Evolutionary conservation across 1,140 invertebrate species (phyloP).

Genomic region (Bombus waltoni): DNA sequence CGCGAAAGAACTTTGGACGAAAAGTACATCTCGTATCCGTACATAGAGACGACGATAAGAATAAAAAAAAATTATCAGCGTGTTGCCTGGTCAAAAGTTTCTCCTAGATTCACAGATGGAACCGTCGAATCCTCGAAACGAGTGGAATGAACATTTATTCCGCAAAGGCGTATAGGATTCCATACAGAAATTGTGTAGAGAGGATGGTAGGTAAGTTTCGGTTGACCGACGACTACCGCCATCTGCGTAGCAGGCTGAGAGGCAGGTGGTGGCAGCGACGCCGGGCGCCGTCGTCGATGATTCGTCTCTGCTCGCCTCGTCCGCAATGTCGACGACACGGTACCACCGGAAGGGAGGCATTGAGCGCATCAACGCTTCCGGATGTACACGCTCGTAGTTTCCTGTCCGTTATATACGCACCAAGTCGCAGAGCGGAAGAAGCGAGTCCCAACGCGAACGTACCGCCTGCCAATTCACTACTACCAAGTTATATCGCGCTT

Average conservation of each 20-base stretch:
- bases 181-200: not conserved
- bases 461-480: not conserved
- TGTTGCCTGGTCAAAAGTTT: too few relatives aligned
- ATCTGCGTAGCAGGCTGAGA: constrained; percentile 26
- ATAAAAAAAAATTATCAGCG: too few relatives aligned
- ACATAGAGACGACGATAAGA: too few relatives aligned
- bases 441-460: not conserved
- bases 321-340: constrained; percentile 21
- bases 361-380: constrained; percentile 69
- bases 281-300: constrained; percentile 24
- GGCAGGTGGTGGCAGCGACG: not conserved
- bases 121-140: too few relatives aligned
- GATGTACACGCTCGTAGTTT: constrained; percentile 61
- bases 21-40: not conserved
- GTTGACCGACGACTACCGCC: constrained; percentile 38
- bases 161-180: too few relatives aligned
- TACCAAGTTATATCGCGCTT: not conserved
- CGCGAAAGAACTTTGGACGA: fast-evolving
- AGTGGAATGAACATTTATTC: too few relatives aligned
- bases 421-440: constrained; percentile 62
- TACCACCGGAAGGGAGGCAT: constrained; percentile 62
- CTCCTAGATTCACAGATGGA: too few relatives aligned
- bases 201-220: not conserved
- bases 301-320: not conserved
- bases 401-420: constrained; percentile 57